Conservation (phyloP, 23 tunicate genomes). For the Corella eumyota region DNA sequence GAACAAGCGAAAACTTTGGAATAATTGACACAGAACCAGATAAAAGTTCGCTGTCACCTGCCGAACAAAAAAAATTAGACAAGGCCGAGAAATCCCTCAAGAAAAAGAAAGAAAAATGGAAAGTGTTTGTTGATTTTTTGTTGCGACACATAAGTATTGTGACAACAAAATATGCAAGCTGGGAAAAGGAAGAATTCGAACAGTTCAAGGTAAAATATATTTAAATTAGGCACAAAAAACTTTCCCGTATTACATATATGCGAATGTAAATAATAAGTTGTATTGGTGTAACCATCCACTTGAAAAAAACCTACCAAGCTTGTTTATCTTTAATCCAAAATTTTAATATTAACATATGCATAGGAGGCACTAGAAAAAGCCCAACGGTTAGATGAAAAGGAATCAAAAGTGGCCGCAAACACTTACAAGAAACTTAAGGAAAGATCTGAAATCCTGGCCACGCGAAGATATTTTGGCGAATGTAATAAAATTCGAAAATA, state of each 20-base stretch:
- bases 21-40: slow-evolving; percentile 57
- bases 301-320: too few relatives aligned
- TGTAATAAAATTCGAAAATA: slow-evolving; percentile 77
- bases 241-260: too few relatives aligned
- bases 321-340: too few relatives aligned
- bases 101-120: slow-evolving; percentile 88
- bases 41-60: slow-evolving; percentile 44
- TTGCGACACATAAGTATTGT: slow-evolving; percentile 83
- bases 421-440: slow-evolving; percentile 81
- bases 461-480: slow-evolving; percentile 71
- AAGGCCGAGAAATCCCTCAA: slow-evolving; percentile 69
- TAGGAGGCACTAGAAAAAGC: slow-evolving; percentile 89
- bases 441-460: slow-evolving; percentile 61
- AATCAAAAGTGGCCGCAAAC: slow-evolving; percentile 41
- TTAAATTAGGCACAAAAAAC: too few relatives aligned
- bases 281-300: too few relatives aligned
- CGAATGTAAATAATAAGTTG: too few relatives aligned
- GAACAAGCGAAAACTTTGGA: slow-evolving; percentile 9
- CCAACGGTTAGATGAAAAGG: slow-evolving; percentile 77
- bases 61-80: slow-evolving; percentile 68
- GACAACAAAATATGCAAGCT: slow-evolving; percentile 71
- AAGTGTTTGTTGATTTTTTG: slow-evolving; percentile 77
- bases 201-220: slow-evolving; percentile 36
- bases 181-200: slow-evolving; percentile 96
- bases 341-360: too few relatives aligned